Conservation (phyloP, 2,888 invertebrate species). For the Agrotis puta region DNA sequence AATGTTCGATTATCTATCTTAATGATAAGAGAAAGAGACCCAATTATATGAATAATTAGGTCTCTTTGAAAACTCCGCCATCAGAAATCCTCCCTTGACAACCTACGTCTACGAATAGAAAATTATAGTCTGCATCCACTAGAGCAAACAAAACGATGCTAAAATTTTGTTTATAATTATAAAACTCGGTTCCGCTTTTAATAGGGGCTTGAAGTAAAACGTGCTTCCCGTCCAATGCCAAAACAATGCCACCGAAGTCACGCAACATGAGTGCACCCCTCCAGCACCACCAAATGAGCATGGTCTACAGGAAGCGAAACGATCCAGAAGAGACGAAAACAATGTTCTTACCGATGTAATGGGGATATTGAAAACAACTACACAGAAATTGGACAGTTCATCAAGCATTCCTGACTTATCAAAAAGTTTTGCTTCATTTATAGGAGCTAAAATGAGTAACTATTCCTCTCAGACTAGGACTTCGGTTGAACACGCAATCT, state of each 20-base stretch:
- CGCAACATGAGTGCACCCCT: not conserved
- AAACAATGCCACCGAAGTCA: not conserved
- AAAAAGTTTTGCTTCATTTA: conserved; percentile 28
- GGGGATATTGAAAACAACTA: conserved; percentile 45
- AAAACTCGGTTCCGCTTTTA: conserved; percentile 10
- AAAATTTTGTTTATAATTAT: conserved; percentile 11
- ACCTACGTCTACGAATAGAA: conserved; percentile 31
- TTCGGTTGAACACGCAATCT: conserved; percentile 33
- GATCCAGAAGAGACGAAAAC: conserved; percentile 39
- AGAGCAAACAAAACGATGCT: conserved; percentile 8
- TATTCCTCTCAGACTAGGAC: conserved; percentile 32
- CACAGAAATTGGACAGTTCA: conserved; percentile 42
- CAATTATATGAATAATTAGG: no score
- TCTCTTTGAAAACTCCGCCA: conserved; percentile 34
- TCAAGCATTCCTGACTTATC: conserved; percentile 38
- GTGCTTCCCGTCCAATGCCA: conserved; percentile 23
- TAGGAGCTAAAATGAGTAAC: conserved; percentile 42
- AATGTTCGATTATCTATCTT: conserved; percentile 32
- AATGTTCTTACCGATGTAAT: conserved; percentile 34
- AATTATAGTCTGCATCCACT: conserved; percentile 39
- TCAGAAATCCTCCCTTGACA: conserved; percentile 34
- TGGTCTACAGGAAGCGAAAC: conserved; percentile 36
- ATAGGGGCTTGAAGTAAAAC: conserved; percentile 12
- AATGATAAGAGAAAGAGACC: no score
- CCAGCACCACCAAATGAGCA: conserved; percentile 23